Base-by-base conservation (phyloP, 2,888 invertebrate species). In the Minunthozetes semirufus region DNA sequence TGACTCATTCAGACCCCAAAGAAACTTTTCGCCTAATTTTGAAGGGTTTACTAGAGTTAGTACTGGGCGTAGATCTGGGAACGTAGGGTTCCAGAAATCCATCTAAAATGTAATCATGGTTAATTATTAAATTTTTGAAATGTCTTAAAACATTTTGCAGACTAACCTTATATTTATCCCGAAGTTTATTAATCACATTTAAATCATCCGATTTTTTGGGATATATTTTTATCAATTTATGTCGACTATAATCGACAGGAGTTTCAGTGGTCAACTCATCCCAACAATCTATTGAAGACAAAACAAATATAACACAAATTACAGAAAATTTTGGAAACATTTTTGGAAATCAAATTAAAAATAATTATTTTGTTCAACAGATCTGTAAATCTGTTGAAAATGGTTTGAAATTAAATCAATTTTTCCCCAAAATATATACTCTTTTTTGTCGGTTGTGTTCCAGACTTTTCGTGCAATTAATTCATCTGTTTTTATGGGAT, bases 61-160 rank as follows among this genome's bases (percentile, higher is more conserved):
- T 0, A 75, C 56, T 17, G 75, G 71, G 13, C 71, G 70, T n/a
- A 53, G 0, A 19, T 75, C 71, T 22, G 50, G n/a, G 5, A 50
- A 22, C 8, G 38, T 9, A 9, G 22, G 75, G n/a, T 71, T 75
- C 75, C 75, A 75, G 25, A 42, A 75, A 29, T 75, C 75, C 53
- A 75, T 71, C 75, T 74, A 15, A 3, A 17, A 19, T 46, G 8
- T 68, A 46, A 27, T 22, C 25, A 59, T 19, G 19, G n/a, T 59
- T 4, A 22, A n/a, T 53, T 15, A n/a, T 53, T 53, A 15, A 19
- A 15, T n/a, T 15, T 15, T 53, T 53, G 6, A 53, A 53, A 53
- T 15, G 6, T 13, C n/a, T 33, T 33, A 6, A 33, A 33, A 33
- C 33, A 33, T 1, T 42, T 42, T 42, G 19, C 13, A 59, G n/a